phyloP scores from a whole-genome alignment of 2,797 vertebrate genomes.

The Columba guinea region DNA sequence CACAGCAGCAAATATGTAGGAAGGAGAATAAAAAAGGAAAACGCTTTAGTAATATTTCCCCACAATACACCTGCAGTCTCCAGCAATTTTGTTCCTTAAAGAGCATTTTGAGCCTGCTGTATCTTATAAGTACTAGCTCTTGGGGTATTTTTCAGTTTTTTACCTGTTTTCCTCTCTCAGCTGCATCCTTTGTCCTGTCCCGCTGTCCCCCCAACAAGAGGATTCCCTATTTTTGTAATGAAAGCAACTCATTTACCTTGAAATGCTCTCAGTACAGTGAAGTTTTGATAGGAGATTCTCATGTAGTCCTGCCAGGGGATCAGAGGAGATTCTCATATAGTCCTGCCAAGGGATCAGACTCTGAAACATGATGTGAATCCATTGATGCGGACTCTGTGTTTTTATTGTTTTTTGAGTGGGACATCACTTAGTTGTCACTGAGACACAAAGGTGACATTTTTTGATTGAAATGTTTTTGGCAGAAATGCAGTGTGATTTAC shows the following conservation, averaged over 20 bases:
- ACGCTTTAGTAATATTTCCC: not conserved
- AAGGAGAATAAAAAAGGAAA: not conserved
- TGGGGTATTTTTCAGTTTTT: not conserved
- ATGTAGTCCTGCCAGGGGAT: too few species aligned
- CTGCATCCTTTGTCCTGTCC: not conserved
- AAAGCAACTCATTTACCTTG: not conserved
- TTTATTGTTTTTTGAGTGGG: not conserved
- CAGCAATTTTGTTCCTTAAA: not conserved
- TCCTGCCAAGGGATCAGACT: not conserved
- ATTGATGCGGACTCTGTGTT: rapidly evolving
- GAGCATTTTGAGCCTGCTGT: not conserved
- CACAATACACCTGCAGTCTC: not conserved
- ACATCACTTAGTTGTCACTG: not conserved
- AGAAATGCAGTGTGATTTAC: not conserved
- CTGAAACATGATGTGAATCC: rapidly evolving
- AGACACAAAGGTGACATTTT: not conserved
- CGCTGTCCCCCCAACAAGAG: not conserved
- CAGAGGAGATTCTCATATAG: not conserved
- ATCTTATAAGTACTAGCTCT: not conserved
- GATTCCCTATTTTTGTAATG: not conserved
- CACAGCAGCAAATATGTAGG: not conserved
- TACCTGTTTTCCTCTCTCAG: not conserved
- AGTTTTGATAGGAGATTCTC: not conserved
- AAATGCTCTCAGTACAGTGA: not conserved
- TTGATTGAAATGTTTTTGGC: not conserved